Base-by-base conservation (phyloP, 2,888 invertebrate species). In the Linyphia triangularis region DNA sequence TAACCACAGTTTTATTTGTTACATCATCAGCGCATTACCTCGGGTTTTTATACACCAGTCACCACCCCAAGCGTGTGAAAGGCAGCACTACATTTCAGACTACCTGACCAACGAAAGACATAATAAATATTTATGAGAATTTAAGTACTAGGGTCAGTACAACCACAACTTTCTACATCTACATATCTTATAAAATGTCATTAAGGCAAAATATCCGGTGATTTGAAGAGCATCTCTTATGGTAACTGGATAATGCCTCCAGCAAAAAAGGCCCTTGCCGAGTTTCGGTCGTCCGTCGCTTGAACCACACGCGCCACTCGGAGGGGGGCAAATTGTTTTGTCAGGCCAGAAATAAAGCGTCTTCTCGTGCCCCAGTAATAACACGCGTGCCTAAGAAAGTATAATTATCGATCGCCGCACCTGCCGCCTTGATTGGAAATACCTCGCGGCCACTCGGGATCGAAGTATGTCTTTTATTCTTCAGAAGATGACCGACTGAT, bases 311-410 rank as follows among this genome's bases (percentile, higher is more conserved):
- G 51, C 51, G 51, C 51, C 51, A 51, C 51, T 13, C 5, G 33
- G 9, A 33, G 33, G 33, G 33, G 33, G 33, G 33, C 4, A 33
- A 9, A 5, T 13, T 13, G n/a, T 51, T 1, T 13, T 51, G 16
- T 13, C 51, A 51, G 51, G n/a, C 51, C 5, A 33, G 4, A 33
- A 6, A 6, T 9, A 6, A 9, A 43, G 26, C 30, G 57, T 67
- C 72, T 33, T 61, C 85, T 86, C 85, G 85, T 86, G 85, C 65
- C 72, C 43, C 22, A 22, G 22, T 79, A 79, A 85, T 72, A 59
- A 85, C 85, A 65, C 79, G 85, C 85, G 79, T 86, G 85, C 79
- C 79, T n/a, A 26, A 30, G 73, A 79, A 79, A 86, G 65, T 72
- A 59, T 67, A 85, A 85, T 85, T 79, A 85, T n/a, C 51, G 3